phyloP scores from a whole-genome alignment of 2,888 invertebrate species.

The Limnephilus lunatus region DNA sequence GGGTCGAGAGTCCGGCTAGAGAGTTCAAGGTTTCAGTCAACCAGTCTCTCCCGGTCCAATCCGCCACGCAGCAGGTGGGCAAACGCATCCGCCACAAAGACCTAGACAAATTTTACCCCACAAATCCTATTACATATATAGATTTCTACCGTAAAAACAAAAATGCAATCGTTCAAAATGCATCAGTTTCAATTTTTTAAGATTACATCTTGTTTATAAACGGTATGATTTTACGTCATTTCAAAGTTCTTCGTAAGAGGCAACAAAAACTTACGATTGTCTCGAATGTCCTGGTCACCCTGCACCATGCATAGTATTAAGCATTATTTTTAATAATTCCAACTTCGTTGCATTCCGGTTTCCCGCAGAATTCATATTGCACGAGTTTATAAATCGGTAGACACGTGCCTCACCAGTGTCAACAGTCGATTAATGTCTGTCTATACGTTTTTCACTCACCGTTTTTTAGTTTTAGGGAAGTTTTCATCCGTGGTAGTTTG shows the following conservation, averaged over 20 bases:
- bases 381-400: neutral
- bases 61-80: too few species aligned
- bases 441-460: neutral
- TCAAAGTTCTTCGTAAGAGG: neutral
- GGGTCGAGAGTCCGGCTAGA: too few species aligned
- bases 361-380: neutral
- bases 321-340: neutral
- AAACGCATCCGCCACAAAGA: too few species aligned
- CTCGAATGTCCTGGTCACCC: neutral
- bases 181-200: neutral
- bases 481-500: neutral
- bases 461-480: neutral
- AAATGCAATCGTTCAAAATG: too few species aligned
- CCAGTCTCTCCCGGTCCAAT: too few species aligned
- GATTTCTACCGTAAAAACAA: neutral
- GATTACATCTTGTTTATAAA: neutral
- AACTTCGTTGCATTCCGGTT: neutral
- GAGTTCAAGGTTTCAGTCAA: too few species aligned
- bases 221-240: neutral
- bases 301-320: neutral
- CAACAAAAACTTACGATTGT: neutral
- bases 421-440: neutral
- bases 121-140: too few species aligned
- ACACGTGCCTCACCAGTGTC: neutral
- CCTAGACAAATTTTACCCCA: too few species aligned